These are phyloP conservation scores for Drosophila nikananu DNA, from an alignment of 1,140 invertebrate genomes.

Conservation along the genomic window DNA sequence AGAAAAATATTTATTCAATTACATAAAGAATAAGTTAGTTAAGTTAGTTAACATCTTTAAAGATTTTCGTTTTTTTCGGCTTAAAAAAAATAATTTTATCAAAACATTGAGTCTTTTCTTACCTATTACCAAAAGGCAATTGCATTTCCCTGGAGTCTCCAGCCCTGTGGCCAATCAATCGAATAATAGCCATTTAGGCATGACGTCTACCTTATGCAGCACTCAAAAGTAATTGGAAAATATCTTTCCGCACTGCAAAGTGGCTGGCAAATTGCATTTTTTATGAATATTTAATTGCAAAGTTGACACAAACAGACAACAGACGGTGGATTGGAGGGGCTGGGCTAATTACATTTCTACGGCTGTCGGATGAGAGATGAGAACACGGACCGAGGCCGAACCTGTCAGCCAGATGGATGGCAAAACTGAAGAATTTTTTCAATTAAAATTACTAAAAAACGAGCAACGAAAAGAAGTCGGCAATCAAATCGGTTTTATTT, in stretches of 20 bases:
- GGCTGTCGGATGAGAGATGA: conserved; percentile 53
- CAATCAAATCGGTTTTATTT: conserved; percentile 59
- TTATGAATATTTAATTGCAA: conserved; percentile 80
- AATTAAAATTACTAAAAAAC: conserved; percentile 75
- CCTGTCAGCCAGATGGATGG: conserved; percentile 63
- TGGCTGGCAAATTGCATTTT: conserved; percentile 74
- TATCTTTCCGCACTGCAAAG: conserved; percentile 49
- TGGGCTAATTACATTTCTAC: conserved; percentile 76
- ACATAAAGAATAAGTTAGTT: neutral
- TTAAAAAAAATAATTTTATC: too few relatives aligned
- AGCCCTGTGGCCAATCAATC: conserved; percentile 37
- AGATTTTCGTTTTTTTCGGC: too few relatives aligned
- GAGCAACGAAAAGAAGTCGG: conserved; percentile 34
- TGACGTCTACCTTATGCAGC: conserved; percentile 60
- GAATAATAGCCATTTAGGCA: conserved; percentile 59
- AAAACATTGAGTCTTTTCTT: too few relatives aligned
- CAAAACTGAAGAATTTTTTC: conserved; percentile 84
- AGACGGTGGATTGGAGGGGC: conserved; percentile 10
- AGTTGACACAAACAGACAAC: conserved; percentile 70
- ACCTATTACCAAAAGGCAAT: neutral
- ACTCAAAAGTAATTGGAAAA: conserved; percentile 77
- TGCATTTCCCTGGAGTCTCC: neutral
- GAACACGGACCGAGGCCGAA: conserved; percentile 11
- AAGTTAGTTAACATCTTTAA: too few relatives aligned
- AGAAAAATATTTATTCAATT: neutral